Percentiles rank a stretch among this genome's conserved stretches.
Conservation (phyloP, 2,113 vertebrate species). For the Blennius ocellaris region DNA sequence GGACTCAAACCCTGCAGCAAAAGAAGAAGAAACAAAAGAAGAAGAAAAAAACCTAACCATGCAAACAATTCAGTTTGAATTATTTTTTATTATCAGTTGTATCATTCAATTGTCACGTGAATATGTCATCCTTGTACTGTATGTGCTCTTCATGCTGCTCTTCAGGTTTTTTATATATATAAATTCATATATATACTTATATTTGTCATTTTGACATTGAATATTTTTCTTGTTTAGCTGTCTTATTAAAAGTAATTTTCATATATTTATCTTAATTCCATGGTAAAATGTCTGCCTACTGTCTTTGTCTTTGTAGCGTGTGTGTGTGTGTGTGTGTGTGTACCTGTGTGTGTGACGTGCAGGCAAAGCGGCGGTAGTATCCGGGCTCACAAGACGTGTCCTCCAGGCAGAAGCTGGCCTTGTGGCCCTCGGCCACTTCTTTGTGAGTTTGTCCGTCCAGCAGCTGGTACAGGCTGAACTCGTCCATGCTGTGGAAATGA, state of each 20-base stretch:
- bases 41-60: background rate
- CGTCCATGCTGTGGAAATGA: conserved; percentile 98
- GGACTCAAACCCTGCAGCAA: conserved; percentile 81
- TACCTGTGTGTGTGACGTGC: conserved; percentile 92
- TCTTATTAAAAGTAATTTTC: no score
- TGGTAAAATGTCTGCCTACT: no score
- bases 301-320: no score
- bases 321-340: background rate
- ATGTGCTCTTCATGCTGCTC: no score
- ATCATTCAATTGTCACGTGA: no score
- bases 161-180: no score
- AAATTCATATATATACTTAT: no score
- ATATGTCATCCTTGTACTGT: no score
- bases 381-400: conserved; percentile 97
- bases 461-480: conserved; percentile 96
- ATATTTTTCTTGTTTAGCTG: no score
- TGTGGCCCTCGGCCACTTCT: conserved; percentile 96
- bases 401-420: conserved; percentile 97
- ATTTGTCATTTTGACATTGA: no score
- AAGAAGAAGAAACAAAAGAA: background rate
- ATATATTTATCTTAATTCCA: no score
- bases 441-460: conserved; percentile 85
- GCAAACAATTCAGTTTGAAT: background rate
- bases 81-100: no score
- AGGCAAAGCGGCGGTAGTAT: conserved; percentile 93